These are phyloP conservation scores for Anniella stebbinsi DNA, from an alignment of 2,797 vertebrate genomes.

Conservation along the genomic window DNA sequence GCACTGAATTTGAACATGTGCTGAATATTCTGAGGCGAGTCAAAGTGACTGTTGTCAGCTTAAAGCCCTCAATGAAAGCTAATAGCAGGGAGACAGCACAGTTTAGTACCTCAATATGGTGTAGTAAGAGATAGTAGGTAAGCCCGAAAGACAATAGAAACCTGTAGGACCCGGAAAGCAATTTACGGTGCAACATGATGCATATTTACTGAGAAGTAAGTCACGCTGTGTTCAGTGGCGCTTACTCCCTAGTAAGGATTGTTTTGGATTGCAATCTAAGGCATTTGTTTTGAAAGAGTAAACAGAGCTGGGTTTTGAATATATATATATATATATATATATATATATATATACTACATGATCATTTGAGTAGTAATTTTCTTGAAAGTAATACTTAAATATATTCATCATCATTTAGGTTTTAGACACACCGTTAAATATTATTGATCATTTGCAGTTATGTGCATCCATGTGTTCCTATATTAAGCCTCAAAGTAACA, in stretches of 20 bases:
- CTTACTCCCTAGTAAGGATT: neutral
- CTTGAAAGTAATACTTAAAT: conserved; percentile 81
- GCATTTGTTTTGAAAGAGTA: conserved; percentile 58
- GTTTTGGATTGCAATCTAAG: neutral
- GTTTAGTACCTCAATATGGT: conserved; percentile 59
- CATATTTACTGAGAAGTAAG: neutral
- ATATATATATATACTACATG: conserved; percentile 74
- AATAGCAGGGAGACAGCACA: conserved; percentile 54
- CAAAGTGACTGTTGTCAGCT: conserved; percentile 56
- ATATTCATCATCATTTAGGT: conserved; percentile 84
- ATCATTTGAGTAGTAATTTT: conserved; percentile 79
- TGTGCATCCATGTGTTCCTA: conserved; percentile 83
- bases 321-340: conserved; percentile 36
- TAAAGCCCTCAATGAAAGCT: conserved; percentile 66
- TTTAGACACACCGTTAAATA: conserved; percentile 84
- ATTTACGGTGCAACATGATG: conserved; percentile 16
- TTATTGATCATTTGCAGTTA: conserved; percentile 86
- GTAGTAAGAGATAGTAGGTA: conserved; percentile 51
- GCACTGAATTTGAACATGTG: conserved; percentile 61
- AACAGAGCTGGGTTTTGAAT: conserved; percentile 57
- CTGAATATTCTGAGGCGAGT: conserved; percentile 62
- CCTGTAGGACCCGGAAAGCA: conserved; percentile 41
- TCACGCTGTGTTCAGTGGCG: neutral
- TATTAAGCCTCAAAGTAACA: conserved; percentile 80
- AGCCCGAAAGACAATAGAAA: conserved; percentile 60